Conservation (phyloP, 2,113 vertebrate genomes). For the Microtus richardsoni region DNA sequence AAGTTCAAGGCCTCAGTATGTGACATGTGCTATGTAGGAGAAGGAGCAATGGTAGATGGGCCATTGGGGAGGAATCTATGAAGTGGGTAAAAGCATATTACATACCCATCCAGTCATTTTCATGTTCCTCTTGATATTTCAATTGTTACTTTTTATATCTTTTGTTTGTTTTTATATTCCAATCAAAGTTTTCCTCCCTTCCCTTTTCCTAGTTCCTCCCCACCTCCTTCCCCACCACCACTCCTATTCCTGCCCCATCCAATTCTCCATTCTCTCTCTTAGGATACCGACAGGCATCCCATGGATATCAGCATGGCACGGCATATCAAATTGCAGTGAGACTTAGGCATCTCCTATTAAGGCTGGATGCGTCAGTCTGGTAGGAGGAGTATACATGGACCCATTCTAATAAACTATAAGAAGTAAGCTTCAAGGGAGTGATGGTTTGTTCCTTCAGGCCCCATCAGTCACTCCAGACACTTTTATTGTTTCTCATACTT, state of each 20-base stretch:
- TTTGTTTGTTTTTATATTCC: background rate
- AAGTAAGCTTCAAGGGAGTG: background rate
- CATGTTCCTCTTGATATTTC: background rate
- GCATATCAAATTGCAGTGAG: background rate
- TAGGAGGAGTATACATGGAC: background rate
- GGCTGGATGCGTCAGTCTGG: background rate
- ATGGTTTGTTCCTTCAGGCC: background rate
- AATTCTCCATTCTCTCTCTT: background rate
- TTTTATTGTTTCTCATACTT: background rate
- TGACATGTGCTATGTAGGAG: background rate
- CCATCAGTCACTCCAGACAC: background rate
- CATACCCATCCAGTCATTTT: background rate
- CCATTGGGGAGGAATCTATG: background rate
- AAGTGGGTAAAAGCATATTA: background rate
- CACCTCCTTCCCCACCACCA: background rate
- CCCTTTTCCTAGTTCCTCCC: background rate
- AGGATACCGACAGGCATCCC: background rate
- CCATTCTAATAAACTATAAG: background rate
- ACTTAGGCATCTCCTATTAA: background rate
- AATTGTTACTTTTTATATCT: background rate
- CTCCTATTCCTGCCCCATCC: background rate
- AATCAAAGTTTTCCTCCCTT: background rate
- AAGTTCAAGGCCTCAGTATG: fast-evolving
- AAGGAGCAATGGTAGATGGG: background rate
- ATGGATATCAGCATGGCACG: background rate